Conservation (phyloP, 1,140 invertebrate species). For the Brachionus koreanus region DNA sequence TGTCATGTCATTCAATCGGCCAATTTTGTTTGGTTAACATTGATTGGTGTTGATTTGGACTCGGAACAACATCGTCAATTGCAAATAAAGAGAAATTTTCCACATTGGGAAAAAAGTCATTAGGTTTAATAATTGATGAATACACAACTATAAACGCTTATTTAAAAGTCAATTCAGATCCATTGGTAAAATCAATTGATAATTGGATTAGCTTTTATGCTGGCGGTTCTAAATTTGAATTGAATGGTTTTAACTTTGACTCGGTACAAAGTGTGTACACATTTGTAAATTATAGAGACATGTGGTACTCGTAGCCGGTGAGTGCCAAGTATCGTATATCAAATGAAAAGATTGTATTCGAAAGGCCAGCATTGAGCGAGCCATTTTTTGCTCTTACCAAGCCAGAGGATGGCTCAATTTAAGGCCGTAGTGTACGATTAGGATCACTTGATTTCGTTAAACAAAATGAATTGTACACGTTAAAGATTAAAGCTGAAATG, state of each 20-base stretch:
- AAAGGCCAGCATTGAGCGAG: constrained; percentile 2
- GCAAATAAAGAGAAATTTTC: neutral
- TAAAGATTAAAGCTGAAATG: neutral
- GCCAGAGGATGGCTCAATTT: constrained; percentile 21
- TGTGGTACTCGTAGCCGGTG: constrained; percentile 38
- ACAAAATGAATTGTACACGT: neutral
- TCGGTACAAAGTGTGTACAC: constrained; percentile 30
- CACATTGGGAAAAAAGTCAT: neutral
- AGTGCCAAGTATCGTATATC: neutral
- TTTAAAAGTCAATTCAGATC: constrained; percentile 9
- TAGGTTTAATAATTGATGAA: neutral
- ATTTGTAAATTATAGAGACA: neutral
- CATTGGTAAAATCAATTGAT: neutral
- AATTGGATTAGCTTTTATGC: neutral
- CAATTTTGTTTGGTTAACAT: neutral
- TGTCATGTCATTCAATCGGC: constrained; percentile 26
- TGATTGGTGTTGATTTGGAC: constrained; percentile 2
- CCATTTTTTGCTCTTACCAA: neutral
- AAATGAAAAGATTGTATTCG: neutral
- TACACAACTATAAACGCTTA: neutral
- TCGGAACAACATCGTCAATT: neutral
- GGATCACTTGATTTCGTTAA: neutral
- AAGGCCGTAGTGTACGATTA: neutral
- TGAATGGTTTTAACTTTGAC: constrained; percentile 23
- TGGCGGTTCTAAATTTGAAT: neutral